Base-by-base conservation (phyloP, 1,140 invertebrate species). In the Dendroctonus ponderosae region DNA sequence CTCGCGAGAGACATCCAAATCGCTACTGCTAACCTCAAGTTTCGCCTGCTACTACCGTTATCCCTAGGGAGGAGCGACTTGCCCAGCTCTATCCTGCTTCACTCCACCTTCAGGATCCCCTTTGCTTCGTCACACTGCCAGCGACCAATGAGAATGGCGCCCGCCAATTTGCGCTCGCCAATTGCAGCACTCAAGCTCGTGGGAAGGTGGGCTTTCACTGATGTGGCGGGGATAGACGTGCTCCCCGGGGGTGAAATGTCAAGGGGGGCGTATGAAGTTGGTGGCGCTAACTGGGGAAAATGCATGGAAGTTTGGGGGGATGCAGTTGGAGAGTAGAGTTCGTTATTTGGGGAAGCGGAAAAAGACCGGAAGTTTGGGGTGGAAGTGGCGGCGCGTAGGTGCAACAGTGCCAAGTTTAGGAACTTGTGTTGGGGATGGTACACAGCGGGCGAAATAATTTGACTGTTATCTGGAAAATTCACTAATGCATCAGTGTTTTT, bases 11-110 rank as follows among this genome's bases (percentile, higher is more conserved):
- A 72, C 75, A 74, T 54, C 64, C 69, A 64, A 68, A 67, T 68
- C 76, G 71, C 74, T 72, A 78, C 76, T 78, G 76, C 74, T 71
- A 75, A 72, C 70, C 67, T 59, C 56, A 67, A 54, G 50, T 67
- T 67, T 52, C 50, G 38, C 49, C 39, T 43, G 48, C 56, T 60
- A 67, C 67, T 71, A 72, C 66, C 60, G 68, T 62, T 71, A 70
- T 75, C 74, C 75, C 74, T 71, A 70, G 76, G 74, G 75, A 75
- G 77, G 75, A 67, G 67, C 67, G 9, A 54, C 43, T 46, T 43
- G 61, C 61, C 66, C 65, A 67, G 56, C 56, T 54, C 65, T 53
- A 11, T 60, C 54, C 57, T 52, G 46, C 12, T 44, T 5, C 26
- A 40, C 50, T 59, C 56, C 65, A 48, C 65, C 65, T 67, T 43